A percentile compares a stretch with the other conserved stretches of the same genome.
These are phyloP conservation scores for Anagyrus pseudococci DNA, from an alignment of 2,888 invertebrate species.

Conservation along the genomic window DNA sequence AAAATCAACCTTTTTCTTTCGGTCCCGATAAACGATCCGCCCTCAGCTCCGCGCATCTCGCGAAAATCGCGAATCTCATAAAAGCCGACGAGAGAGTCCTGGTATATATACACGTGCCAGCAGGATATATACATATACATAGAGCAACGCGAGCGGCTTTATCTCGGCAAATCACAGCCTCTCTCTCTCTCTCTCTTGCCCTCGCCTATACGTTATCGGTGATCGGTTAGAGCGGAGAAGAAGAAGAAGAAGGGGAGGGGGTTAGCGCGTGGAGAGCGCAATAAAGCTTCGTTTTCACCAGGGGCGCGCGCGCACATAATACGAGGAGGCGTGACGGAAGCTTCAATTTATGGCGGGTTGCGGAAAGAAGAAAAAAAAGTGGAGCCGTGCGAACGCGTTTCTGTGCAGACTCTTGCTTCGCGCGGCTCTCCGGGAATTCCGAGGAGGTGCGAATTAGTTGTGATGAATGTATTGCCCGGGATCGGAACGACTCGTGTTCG, in stretches of 20 bases:
- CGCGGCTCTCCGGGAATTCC: too few species aligned
- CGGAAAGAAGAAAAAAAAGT: neutral
- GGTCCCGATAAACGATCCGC: neutral
- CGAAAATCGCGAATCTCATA: neutral
- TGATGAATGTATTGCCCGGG: too few species aligned
- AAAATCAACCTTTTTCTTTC: neutral
- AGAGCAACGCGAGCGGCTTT: neutral
- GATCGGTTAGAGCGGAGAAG: neutral
- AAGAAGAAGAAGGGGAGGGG: too few species aligned
- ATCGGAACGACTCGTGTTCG: too few species aligned
- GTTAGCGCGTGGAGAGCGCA: neutral
- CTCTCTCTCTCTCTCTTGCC: neutral
- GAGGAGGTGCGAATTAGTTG: too few species aligned
- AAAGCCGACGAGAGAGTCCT: too few species aligned
- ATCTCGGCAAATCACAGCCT: neutral
- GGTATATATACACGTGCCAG: too few species aligned
- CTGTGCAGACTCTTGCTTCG: too few species aligned
- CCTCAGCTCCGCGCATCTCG: neutral
- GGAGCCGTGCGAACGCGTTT: neutral
- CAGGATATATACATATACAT: too few species aligned
- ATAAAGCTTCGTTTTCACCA: constrained; percentile 11
- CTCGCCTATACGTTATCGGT: constrained; percentile 1
- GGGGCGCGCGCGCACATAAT: neutral
- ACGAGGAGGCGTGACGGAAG: constrained; percentile 37
- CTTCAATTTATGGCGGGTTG: constrained; percentile 31